Evolutionary conservation across 1,140 invertebrate species (phyloP), one percentile per base, ranked within the genome.

Genomic region (Zelostemma sp.): DNA sequence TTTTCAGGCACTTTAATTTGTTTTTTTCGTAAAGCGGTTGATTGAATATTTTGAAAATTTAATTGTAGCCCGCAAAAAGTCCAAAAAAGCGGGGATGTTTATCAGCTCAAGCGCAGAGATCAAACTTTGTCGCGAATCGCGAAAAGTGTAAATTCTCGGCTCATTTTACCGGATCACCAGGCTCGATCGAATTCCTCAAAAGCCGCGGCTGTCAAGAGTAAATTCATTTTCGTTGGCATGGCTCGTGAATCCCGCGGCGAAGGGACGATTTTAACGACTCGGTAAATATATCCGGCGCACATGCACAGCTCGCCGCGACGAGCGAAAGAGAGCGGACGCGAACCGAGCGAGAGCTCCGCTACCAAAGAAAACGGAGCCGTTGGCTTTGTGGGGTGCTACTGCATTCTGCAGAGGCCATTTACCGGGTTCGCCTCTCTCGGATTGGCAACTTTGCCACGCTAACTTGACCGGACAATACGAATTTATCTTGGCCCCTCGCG

Each of bases 341-440:
- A 25, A 8, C 3, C 8, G 21, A 3, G 21, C 8, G 21, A 3
- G 21, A 3, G 21, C 21, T 25, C 8, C 21, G 21, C 61, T 47
- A 16, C 50, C 21, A 71, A 57, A 53, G 54, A 53, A 35, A 59
- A 55, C 35, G 19, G 53, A 50, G 55, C n/a, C 15, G n/a, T 46
- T 17, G 33, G 12, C 53, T 54, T 15, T 31, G 48, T 40, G 35
- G 45, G 45, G 55, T 49, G 58, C 43, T 28, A 60, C 58, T 66
- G 63, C 74, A 79, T 79, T 75, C 77, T 74, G 49, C 72, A 71
- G 76, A 78, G 76, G 74, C 66, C 73, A 50, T 77, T 74, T 75
- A 75, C 74, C 74, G 76, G 61, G 65, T 57, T 57, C 56, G 50
- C 38, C 57, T 45, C 31, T 17, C 40, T 47, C 50, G 28, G 49